These are phyloP conservation scores for Lycocorax pyrrhopterus DNA, from an alignment of 2,113 vertebrate species.

Conservation along the genomic window DNA sequence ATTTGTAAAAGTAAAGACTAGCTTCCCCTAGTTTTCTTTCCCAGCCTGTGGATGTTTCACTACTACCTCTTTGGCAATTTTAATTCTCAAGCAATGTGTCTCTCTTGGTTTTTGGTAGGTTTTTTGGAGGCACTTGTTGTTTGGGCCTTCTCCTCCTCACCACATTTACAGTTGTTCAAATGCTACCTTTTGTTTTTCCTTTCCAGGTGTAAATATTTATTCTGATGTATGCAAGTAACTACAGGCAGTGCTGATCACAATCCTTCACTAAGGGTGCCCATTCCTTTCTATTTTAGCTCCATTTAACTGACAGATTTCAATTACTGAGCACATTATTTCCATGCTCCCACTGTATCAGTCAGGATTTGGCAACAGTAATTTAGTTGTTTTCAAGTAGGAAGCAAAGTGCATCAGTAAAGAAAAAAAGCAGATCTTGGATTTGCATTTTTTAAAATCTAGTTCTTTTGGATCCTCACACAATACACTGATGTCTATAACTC, in stretches of 20 bases:
- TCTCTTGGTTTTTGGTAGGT: not conserved
- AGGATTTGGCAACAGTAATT: not conserved
- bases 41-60: not conserved
- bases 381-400: not conserved
- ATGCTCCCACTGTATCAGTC: not conserved
- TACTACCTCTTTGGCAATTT: not conserved
- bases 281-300: not conserved
- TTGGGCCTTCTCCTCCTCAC: not conserved
- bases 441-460: not conserved
- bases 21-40: not conserved
- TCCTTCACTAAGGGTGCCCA: not conserved
- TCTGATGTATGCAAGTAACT: not conserved
- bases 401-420: not conserved
- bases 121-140: not conserved
- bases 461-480: not conserved
- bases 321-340: not conserved
- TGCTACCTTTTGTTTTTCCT: not conserved
- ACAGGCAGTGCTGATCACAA: not conserved
- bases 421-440: not conserved
- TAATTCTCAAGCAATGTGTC: not conserved
- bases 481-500: not conserved
- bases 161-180: not conserved
- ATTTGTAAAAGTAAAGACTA: not conserved
- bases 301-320: not conserved
- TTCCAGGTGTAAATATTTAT: not conserved